Evolutionary conservation across 1,140 invertebrate genomes (phyloP).

Genomic region (Drosophila yakuba): DNA sequence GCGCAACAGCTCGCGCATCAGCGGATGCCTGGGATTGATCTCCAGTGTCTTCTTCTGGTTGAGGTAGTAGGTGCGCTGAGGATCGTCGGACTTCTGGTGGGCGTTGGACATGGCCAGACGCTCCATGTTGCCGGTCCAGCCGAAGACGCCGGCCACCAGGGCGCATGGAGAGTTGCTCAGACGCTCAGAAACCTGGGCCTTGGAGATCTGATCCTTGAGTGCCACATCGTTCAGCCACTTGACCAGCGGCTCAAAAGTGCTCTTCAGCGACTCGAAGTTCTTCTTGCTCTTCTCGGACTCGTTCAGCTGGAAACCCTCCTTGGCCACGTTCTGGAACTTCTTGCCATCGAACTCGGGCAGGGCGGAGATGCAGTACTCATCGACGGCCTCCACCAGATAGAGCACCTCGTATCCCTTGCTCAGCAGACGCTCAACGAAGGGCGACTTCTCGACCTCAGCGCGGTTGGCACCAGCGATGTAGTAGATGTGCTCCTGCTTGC

Average conservation of each 20-base stretch:
- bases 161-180: constrained; percentile 97
- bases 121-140: constrained; percentile 99
- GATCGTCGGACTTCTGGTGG: constrained; percentile 97
- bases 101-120: constrained; percentile 97
- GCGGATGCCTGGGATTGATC: constrained; percentile 98
- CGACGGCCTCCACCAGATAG: constrained; percentile 98
- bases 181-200: constrained; percentile 95
- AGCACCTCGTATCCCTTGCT: constrained; percentile 98
- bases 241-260: constrained; percentile 94
- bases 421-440: constrained; percentile 97
- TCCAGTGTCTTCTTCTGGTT: constrained; percentile 99
- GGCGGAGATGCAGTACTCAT: constrained; percentile 98
- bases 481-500: constrained; percentile 98
- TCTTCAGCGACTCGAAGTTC: constrained; percentile 91
- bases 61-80: constrained; percentile 95
- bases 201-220: constrained; percentile 93
- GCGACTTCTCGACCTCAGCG: constrained; percentile 96
- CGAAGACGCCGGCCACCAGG: constrained; percentile 97
- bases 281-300: constrained; percentile 94
- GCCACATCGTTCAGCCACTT: constrained; percentile 95
- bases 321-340: constrained; percentile 99
- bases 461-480: constrained; percentile 96
- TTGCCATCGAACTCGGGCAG: constrained; percentile 99
- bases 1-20: constrained; percentile 95
- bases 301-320: constrained; percentile 97